Evolutionary conservation across 2,113 vertebrate genomes (phyloP).

Genomic region (Mastomys natalensis): DNA sequence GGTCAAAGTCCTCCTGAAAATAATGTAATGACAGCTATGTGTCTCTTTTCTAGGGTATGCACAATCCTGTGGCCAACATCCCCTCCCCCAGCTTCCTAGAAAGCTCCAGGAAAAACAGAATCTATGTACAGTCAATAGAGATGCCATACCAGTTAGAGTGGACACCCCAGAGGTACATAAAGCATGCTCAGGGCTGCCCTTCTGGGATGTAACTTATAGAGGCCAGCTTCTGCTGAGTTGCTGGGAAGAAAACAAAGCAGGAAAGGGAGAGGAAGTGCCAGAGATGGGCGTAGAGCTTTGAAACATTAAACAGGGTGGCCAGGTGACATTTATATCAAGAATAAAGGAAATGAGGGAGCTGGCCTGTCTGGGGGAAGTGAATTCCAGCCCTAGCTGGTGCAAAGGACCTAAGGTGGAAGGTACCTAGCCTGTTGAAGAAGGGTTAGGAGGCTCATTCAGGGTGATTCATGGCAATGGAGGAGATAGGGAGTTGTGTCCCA

Average conservation of each 20-base stretch:
- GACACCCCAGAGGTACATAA: not conserved
- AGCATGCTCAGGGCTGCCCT: not conserved
- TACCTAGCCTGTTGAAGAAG: not conserved
- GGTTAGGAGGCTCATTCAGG: not conserved
- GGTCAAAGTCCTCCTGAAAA: not conserved
- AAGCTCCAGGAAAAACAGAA: not conserved
- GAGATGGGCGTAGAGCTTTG: conserved; percentile 10
- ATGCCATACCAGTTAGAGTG: not conserved
- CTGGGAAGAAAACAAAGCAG: conserved; percentile 47
- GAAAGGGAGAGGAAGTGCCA: conserved; percentile 39
- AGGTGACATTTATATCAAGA: conserved; percentile 52
- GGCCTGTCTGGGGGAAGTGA: conserved; percentile 21
- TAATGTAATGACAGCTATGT: not conserved
- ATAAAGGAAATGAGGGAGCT: conserved; percentile 55
- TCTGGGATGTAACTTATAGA: not conserved
- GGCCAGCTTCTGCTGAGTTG: not conserved
- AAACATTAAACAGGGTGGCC: not conserved
- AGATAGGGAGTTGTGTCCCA: no score
- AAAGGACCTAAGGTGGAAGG: not conserved
- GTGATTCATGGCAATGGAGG: not conserved
- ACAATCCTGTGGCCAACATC: not conserved
- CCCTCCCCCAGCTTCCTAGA: conserved; percentile 10
- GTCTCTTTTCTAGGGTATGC: not conserved
- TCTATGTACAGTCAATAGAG: not conserved
- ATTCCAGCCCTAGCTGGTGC: not conserved